Conservation (phyloP, 2,113 vertebrate genomes). For the Syrrhaptes paradoxus region DNA sequence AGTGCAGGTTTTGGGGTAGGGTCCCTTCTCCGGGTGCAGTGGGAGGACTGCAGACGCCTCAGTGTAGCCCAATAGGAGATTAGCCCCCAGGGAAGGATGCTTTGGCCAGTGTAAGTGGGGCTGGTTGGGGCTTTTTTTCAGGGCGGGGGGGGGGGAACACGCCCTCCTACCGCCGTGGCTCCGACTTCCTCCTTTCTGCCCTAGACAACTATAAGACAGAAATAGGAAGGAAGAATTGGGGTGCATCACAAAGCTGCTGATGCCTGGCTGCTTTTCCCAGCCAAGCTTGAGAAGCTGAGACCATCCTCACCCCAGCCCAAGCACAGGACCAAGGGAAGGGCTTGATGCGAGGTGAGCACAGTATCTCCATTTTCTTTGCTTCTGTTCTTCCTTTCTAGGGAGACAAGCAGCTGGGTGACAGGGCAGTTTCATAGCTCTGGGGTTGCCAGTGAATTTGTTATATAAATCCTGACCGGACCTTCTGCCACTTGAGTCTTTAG, state of each 20-base stretch:
- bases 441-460: background rate
- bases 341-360: background rate
- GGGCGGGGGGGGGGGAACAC: background rate
- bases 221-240: constrained; percentile 1
- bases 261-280: background rate
- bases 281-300: background rate
- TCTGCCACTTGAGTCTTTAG: rapidly evolving
- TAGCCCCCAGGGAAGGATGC: background rate
- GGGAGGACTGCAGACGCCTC: background rate
- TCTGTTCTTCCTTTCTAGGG: background rate
- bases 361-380: background rate
- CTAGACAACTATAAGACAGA: background rate
- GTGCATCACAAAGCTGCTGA: background rate
- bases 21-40: rapidly evolving
- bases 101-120: background rate
- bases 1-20: rapidly evolving
- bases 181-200: constrained; percentile 49
- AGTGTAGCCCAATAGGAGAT: background rate
- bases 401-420: background rate
- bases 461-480: background rate
- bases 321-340: background rate
- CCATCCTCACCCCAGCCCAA: background rate
- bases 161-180: background rate
- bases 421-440: background rate
- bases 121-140: background rate